Conservation (phyloP, 1,140 invertebrate species). For the Tyrophagus putrescentiae region DNA sequence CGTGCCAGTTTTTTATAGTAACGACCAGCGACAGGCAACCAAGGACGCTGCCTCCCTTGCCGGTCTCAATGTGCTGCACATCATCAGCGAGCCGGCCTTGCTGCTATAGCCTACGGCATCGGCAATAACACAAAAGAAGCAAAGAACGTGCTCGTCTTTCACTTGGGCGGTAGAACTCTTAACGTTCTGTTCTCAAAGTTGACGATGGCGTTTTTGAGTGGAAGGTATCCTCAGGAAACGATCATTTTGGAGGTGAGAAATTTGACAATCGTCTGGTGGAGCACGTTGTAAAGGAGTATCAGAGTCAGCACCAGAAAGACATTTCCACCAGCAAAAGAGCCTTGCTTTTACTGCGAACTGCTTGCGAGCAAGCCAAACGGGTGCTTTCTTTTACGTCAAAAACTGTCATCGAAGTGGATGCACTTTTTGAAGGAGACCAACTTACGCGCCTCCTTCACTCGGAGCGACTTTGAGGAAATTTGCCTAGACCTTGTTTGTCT, state of each 20-base stretch:
- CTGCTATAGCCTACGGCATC: slow-evolving; percentile 25
- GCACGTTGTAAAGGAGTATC: slow-evolving; percentile 18
- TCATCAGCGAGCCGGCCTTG: slow-evolving; percentile 26
- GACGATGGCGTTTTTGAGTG: slow-evolving; percentile 25
- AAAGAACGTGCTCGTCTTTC: slow-evolving; percentile 23
- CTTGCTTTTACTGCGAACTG: background rate
- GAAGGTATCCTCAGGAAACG: slow-evolving; percentile 28
- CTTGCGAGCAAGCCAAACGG: slow-evolving; percentile 19
- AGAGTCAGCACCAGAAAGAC: slow-evolving; percentile 13
- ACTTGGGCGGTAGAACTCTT: slow-evolving; percentile 28
- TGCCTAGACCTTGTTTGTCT: slow-evolving; percentile 24
- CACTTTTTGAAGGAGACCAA: background rate
- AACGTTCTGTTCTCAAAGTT: slow-evolving; percentile 25
- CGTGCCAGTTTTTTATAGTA: slow-evolving; percentile 37
- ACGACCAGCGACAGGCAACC: slow-evolving; percentile 31
- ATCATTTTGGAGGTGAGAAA: slow-evolving; percentile 29
- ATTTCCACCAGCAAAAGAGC: background rate
- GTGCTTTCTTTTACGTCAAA: slow-evolving; percentile 9
- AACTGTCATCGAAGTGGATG: background rate
- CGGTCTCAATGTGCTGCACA: slow-evolving; percentile 23
- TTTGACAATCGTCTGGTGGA: slow-evolving; percentile 22
- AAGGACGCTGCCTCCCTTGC: slow-evolving; percentile 25
- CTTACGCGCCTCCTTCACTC: slow-evolving; percentile 29
- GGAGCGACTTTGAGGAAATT: slow-evolving; percentile 26
- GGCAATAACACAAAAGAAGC: slow-evolving; percentile 32